Conservation (phyloP, 1,140 invertebrate species). For the Psilanteris sp. region DNA sequence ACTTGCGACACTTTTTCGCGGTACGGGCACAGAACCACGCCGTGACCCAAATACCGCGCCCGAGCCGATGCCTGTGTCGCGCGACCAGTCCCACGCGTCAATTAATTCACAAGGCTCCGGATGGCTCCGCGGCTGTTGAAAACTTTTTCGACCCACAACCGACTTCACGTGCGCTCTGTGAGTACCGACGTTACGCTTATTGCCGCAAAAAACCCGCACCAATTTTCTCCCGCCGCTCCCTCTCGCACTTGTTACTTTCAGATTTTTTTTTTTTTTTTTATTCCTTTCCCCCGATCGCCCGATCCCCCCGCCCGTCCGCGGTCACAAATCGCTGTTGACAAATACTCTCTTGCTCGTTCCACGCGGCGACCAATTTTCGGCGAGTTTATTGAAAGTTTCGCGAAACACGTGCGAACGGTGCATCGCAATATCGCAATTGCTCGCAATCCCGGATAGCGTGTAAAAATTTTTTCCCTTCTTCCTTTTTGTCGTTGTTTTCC, state of each 20-base stretch:
- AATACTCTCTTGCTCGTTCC: constrained; percentile 3
- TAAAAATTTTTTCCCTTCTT: background rate
- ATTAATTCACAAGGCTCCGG: constrained; percentile 8
- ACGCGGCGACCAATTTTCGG: constrained; percentile 33
- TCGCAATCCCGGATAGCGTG: background rate
- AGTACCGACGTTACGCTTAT: too few species aligned
- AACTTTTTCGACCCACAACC: constrained; percentile 11
- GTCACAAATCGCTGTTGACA: constrained; percentile 28
- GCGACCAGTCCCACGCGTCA: constrained; percentile 9
- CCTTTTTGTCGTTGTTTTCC: constrained; percentile 7
- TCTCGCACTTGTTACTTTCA: too few species aligned
- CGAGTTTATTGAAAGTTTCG: constrained; percentile 36
- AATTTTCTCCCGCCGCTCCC: too few species aligned
- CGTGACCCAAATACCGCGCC: constrained; percentile 34
- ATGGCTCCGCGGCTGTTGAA: constrained; percentile 12
- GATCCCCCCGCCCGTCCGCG: too few species aligned
- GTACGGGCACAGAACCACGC: constrained; percentile 9
- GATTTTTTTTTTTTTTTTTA: too few species aligned
- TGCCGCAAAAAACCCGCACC: too few species aligned
- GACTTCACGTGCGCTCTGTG: constrained; percentile 45
- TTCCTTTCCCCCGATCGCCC: too few species aligned
- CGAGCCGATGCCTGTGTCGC: constrained; percentile 26
- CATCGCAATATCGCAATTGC: constrained; percentile 18
- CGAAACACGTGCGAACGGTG: constrained; percentile 30
- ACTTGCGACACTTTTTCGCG: constrained; percentile 38